Percentiles rank a stretch among this genome's conserved stretches.
Evolutionary conservation across 2,113 vertebrate species (phyloP).

Genomic region (Phalacrocorax brasilianus): DNA sequence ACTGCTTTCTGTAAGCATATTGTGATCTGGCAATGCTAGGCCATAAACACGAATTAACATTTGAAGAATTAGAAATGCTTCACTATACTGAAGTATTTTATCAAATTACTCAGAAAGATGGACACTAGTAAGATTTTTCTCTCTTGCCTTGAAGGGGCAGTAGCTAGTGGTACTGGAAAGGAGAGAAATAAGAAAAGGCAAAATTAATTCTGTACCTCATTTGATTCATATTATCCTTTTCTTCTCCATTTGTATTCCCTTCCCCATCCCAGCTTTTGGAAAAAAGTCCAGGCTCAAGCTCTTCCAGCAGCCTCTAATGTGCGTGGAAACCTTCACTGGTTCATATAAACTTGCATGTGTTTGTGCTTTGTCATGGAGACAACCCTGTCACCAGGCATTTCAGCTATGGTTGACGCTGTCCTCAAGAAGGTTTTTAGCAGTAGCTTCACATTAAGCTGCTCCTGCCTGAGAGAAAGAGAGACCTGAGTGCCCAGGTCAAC

Average conservation of each 20-base stretch:
- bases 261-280: neutral
- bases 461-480: neutral
- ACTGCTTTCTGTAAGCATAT: neutral
- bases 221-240: neutral
- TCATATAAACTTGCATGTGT: neutral
- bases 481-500: neutral
- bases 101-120: neutral
- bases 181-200: neutral
- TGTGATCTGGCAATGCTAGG: neutral
- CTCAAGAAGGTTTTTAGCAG: neutral
- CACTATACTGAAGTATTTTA: neutral
- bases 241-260: neutral
- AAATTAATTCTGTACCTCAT: neutral
- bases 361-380: neutral
- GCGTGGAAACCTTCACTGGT: neutral
- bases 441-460: neutral
- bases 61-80: neutral
- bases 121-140: neutral
- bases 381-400: neutral
- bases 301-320: neutral
- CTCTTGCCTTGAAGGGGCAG: neutral
- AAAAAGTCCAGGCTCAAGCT: neutral
- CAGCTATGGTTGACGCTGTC: rapidly evolving
- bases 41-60: neutral
- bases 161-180: neutral